These are phyloP conservation scores for Trypoxylon attenuatum DNA, from an alignment of 2,888 invertebrate species.

Conservation along the genomic window DNA sequence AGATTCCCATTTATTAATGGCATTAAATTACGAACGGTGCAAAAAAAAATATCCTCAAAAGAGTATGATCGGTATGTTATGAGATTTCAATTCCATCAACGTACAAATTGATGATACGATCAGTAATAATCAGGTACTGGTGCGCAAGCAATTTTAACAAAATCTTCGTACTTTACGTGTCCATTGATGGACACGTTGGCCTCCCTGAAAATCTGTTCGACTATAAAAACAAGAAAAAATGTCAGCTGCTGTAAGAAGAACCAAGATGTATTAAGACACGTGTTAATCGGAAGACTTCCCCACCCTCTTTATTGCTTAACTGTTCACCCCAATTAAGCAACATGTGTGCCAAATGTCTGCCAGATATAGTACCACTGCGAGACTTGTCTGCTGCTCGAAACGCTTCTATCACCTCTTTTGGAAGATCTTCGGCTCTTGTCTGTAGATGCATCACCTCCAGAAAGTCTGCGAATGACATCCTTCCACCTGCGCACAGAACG, in stretches of 20 bases:
- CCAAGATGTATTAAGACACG: too few species aligned
- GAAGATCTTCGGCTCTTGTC: slow-evolving; percentile 87
- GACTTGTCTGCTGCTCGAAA: slow-evolving; percentile 90
- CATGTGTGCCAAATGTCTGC: slow-evolving; percentile 88
- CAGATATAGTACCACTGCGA: slow-evolving; percentile 85
- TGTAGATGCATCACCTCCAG: slow-evolving; percentile 96
- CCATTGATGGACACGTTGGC: slow-evolving; percentile 89
- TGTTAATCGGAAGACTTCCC: background rate
- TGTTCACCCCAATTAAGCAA: slow-evolving; percentile 95
- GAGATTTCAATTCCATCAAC: background rate
- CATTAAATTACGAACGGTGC: too few species aligned
- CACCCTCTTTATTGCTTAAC: slow-evolving; percentile 80
- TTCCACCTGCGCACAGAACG: too few species aligned
- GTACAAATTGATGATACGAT: slow-evolving; percentile 41
- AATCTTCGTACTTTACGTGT: slow-evolving; percentile 91
- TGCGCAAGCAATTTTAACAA: slow-evolving; percentile 93
- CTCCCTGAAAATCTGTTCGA: slow-evolving; percentile 93
- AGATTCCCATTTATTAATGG: too few species aligned
- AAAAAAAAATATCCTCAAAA: too few species aligned
- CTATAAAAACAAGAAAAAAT: too few species aligned
- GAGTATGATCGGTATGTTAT: background rate
- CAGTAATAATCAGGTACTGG: slow-evolving; percentile 95
- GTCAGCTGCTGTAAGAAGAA: too few species aligned
- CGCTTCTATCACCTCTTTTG: slow-evolving; percentile 90
- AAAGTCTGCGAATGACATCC: slow-evolving; percentile 96